Base-by-base conservation (phyloP, 2,888 invertebrate species). In the Oeneis ivallda region DNA sequence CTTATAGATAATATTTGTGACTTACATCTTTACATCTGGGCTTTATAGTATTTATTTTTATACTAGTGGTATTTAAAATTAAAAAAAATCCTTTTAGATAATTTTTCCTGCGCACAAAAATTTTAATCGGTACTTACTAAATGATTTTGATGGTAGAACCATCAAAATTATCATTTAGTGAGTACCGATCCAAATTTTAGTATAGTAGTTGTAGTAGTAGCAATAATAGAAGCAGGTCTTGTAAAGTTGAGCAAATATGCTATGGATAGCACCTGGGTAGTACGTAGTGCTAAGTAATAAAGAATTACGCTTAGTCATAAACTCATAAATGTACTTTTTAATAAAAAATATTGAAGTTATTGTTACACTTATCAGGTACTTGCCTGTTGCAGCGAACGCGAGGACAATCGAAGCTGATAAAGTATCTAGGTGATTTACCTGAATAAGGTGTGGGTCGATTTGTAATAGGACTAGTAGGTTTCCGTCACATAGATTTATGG, bases 401-500 rank as follows among this genome's bases (percentile, higher is more conserved):
- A 11, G 50, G 26, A 47, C 26, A 50, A 50, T 50, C 19, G 1
- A 50, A 37, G 15, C 34, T 53, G 53, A 53, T 53, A 53, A 53
- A 53, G 56, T 41, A 19, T 39, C 13, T 6, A 39, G 11, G 7
- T 54, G 17, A 17, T 1, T 54, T 17, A 15, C 34, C 53, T 26
- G 10, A 34, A 37, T 34, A 53, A 34, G 53, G 53, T 34, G 53
- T 53, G 53, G 53, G 34, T 53, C 9, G 34, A 53, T 53, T 53
- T 34, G 53, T 37, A 53, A 53, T 53, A 34, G 53, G 53, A 34
- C 34, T 53, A 53, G 53, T 37, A 34, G 53, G 34, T 34, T 50
- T 26, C 19, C 11, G 19, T 26, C 13, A 50, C 49, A 26, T 50
- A 15, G 34, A 34, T 34, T 34, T 53, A 37, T 37, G 3, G n/a